Evolutionary conservation across 2,888 invertebrate genomes (phyloP), one percentile per base, ranked within the genome.

Genomic region (Cancer borealis): DNA sequence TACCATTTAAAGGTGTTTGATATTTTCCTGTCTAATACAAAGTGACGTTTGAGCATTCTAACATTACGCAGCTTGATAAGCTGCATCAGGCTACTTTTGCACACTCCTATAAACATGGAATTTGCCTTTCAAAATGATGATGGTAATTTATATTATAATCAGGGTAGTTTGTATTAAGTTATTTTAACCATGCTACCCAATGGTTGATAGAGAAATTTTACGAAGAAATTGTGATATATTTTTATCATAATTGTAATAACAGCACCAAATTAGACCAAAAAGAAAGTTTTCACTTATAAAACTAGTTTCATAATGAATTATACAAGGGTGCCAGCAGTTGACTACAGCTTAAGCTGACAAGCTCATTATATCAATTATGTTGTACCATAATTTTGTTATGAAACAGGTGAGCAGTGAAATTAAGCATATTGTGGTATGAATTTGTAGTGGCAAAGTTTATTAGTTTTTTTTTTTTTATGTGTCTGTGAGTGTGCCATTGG

Each of bases 401-500:
- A 17, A 54, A 90, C 54, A 49, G 66, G 46, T 73, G 21, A 73
- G 91, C 46, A 60, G 39, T n/a, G 54, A 30, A 39, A 17, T 39
- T 6, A 21, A 14, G 73, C 26, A 46, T 30, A 17, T 73, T 84
- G 46, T 91, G 39, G 30, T n/a, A 66, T 66, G 21, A 73, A 45
- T 73, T n/a, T 73, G 39, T 84, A 10, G 3, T 46, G 21, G 49
- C 46, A 39, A 39, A 21, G 73, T 46, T 60, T 91, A 54, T 91
- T 60, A 26, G n/a, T 26, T 84, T 84, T 84, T 39, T 30, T 3
- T 14, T 46, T 17, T 12, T 91, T 21, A 10, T 91, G 66, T 45
- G 39, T 66, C 21, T 39, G 66, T 66, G 39, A 21, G 66, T 66
- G 66, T 91, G 91, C 91, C 91, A 91, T 91, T 46, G 73, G n/a